Conservation (phyloP, 2,113 vertebrate species). For the Lucifuga dentata region DNA sequence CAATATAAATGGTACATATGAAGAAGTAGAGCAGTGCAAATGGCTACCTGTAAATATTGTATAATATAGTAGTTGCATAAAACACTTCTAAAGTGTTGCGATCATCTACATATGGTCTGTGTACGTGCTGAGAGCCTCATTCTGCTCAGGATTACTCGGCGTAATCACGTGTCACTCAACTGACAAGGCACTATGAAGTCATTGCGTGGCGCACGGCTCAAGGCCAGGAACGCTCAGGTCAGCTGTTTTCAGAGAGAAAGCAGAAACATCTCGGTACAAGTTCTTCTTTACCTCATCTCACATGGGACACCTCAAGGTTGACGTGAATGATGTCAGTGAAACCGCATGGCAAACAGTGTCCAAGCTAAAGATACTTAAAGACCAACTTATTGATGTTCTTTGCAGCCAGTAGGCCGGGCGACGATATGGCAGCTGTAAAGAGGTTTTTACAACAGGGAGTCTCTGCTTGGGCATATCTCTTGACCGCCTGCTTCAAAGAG, state of each 20-base stretch:
- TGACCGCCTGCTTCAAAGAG: slow-evolving; percentile 64
- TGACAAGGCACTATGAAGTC: slow-evolving; percentile 59
- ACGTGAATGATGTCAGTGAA: slow-evolving; percentile 40
- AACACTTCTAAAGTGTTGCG: too few relatives aligned
- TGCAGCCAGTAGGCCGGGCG: slow-evolving; percentile 8
- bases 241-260: slow-evolving; percentile 28
- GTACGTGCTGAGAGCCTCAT: slow-evolving; percentile 56
- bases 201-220: slow-evolving; percentile 34
- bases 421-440: slow-evolving; percentile 58
- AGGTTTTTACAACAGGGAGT: slow-evolving; percentile 38
- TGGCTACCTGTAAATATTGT: too few relatives aligned
- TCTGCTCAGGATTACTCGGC: slow-evolving; percentile 20
- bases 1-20: too few relatives aligned
- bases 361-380: slow-evolving; percentile 21
- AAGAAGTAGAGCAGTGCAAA: too few relatives aligned
- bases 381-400: slow-evolving; percentile 5
- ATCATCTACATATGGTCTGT: background rate
- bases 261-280: slow-evolving; percentile 1
- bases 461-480: slow-evolving; percentile 48
- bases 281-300: slow-evolving; percentile 33
- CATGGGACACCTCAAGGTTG: slow-evolving; percentile 8
- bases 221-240: slow-evolving; percentile 45
- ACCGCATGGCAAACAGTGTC: slow-evolving; percentile 5
- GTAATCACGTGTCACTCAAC: slow-evolving; percentile 45
- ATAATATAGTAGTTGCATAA: too few relatives aligned